phyloP scores from a whole-genome alignment of 2,797 vertebrate genomes.

The Spatula versicolor region DNA sequence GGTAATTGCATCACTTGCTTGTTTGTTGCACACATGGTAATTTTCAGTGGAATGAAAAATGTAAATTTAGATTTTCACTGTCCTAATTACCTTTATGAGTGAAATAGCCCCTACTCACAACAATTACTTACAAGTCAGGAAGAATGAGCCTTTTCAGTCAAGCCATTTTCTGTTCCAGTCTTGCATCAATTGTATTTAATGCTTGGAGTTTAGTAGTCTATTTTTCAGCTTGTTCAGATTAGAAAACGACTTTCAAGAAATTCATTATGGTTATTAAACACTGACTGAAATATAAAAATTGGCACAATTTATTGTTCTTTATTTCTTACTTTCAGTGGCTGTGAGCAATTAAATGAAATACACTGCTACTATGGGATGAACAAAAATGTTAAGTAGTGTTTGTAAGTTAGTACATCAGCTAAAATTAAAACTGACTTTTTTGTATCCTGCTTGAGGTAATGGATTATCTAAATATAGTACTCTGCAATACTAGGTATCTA shows the following conservation, averaged over 20 bases:
- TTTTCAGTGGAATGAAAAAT: constrained; percentile 75
- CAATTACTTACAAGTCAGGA: constrained; percentile 61
- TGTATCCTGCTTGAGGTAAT: neutral
- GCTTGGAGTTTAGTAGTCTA: constrained; percentile 24
- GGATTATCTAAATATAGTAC: neutral
- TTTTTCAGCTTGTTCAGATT: constrained; percentile 45
- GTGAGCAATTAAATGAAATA: neutral
- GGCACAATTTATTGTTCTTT: neutral
- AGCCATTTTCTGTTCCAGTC: constrained; percentile 16
- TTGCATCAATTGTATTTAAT: constrained; percentile 44
- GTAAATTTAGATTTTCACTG: constrained; percentile 72
- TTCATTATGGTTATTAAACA: neutral
- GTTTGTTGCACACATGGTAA: constrained; percentile 56
- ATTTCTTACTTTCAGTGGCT: neutral
- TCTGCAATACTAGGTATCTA: neutral
- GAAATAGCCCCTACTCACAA: constrained; percentile 63
- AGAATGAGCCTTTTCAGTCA: constrained; percentile 50
- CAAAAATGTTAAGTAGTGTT: neutral
- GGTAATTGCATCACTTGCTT: constrained; percentile 67
- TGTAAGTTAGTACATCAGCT: neutral
- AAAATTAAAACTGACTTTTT: neutral
- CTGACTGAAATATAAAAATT: neutral
- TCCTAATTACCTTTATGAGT: constrained; percentile 77
- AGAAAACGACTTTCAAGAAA: constrained; percentile 21
- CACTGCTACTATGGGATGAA: neutral